Evolutionary conservation across 2,113 vertebrate species (phyloP), one percentile per base, ranked within the genome.

Genomic region (Calyptommatus sinebrachiatus): DNA sequence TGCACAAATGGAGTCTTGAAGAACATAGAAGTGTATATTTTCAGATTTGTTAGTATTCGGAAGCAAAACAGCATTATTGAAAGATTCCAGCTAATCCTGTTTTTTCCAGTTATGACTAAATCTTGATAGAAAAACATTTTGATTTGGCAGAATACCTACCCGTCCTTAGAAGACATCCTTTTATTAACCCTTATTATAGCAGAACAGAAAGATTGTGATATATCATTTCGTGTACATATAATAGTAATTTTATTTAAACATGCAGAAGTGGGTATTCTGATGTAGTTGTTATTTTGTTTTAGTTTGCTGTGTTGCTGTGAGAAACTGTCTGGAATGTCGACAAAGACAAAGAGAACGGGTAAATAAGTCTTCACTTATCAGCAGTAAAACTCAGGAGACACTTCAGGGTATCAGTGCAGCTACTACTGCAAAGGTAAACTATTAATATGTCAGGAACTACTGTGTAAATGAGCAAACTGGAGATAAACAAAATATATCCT

Each of bases 301-400:
- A 99, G 98, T 99, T 89, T 99, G 98, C 75, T 99, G 98, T 90
- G 97, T 99, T 89, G 97, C 98, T 82, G 97, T 99, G 81, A 95
- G 96, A 88, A 99, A 96, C 92, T 99, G 98, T 90, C 94, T 99
- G 76, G 97, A 99, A 81, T 99, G 97, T 88, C 96, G 98, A 53
- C 97, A 98, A 77, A 96, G 96, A 75, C 97, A 97, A 86, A 95
- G 96, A 83, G 96, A 97, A 82, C 92, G 96, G 31, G 94, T 94
- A 29, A 92, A 86, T 83, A 97, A 95, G 83, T 89, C 93, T 0
- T 93, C 93, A 5, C 73, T 96, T 77, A 93, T 93, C 76, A 92
- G 92, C 79, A 94, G 92, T 79, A 98, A 97, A 91, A 86, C 94
- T 85, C 98, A 95, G 87, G 98, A 99, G 2, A 92, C 91, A 60